Percentiles rank a stretch among this genome's conserved stretches.
These are phyloP conservation scores for Periphyllus acericola DNA, from an alignment of 2,888 invertebrate genomes.

Conservation along the genomic window DNA sequence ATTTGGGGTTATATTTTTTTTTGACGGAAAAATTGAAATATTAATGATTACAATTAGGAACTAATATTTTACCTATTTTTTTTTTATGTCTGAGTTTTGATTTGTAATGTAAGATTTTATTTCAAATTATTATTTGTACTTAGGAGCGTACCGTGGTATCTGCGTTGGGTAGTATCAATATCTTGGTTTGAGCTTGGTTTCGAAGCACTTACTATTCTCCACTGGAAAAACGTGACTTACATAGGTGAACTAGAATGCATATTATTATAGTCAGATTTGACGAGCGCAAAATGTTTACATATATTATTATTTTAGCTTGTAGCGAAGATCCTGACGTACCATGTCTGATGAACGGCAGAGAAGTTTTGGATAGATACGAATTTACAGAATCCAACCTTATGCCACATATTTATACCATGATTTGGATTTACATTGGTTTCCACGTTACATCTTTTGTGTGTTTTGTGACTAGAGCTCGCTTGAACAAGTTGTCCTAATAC, in stretches of 20 bases:
- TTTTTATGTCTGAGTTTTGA: not conserved
- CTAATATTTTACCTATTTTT: too few species aligned
- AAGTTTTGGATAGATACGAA: slow-evolving; percentile 79
- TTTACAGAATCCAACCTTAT: slow-evolving; percentile 75
- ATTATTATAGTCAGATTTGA: not conserved
- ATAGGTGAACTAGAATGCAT: slow-evolving; percentile 73
- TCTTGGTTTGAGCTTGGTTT: slow-evolving; percentile 90
- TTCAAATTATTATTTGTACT: slow-evolving; percentile 63
- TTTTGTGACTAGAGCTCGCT: slow-evolving; percentile 67
- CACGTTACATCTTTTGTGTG: slow-evolving; percentile 78
- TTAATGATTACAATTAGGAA: too few species aligned
- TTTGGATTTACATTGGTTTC: slow-evolving; percentile 72
- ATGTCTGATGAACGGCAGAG: slow-evolving; percentile 77
- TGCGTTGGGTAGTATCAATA: slow-evolving; percentile 81
- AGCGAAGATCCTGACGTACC: slow-evolving; percentile 73
- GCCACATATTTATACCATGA: slow-evolving; percentile 75
- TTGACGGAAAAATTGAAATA: too few species aligned
- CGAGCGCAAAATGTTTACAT: not conserved
- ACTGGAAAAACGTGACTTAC: slow-evolving; percentile 81
- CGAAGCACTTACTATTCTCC: slow-evolving; percentile 83
- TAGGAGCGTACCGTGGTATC: slow-evolving; percentile 77
- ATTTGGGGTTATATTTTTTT: not conserved
- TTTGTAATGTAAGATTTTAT: slow-evolving; percentile 11
- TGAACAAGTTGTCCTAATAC: slow-evolving; percentile 42
- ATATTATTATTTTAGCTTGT: slow-evolving; percentile 70